phyloP scores from a whole-genome alignment of 2,797 vertebrate species.

The Falco columbarius region DNA sequence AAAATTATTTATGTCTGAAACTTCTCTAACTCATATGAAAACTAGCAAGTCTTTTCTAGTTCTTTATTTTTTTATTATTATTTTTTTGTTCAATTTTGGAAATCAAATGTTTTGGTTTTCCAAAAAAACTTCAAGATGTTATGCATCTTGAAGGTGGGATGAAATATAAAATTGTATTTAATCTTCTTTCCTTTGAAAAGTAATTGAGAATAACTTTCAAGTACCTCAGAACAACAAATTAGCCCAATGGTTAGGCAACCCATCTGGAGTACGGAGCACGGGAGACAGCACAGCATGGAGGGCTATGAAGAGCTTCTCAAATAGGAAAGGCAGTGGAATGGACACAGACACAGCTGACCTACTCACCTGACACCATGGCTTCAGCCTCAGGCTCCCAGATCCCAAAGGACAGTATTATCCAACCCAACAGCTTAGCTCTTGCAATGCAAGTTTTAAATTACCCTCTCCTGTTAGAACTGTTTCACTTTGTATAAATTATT shows the following conservation, averaged over 20 bases:
- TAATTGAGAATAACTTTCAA: background rate
- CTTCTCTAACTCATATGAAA: background rate
- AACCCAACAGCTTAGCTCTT: background rate
- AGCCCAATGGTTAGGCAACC: background rate
- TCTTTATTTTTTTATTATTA: background rate
- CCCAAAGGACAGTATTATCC: background rate
- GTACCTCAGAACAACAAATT: background rate
- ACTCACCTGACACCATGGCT: background rate
- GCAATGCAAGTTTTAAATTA: background rate
- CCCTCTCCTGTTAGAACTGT: background rate
- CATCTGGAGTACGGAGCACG: background rate
- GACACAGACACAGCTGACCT: no score
- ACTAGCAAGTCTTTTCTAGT: background rate
- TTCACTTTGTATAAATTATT: background rate
- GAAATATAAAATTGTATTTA: background rate
- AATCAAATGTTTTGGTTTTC: background rate
- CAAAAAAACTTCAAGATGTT: background rate
- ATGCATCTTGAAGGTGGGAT: background rate
- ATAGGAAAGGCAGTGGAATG: background rate
- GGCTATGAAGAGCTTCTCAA: background rate
- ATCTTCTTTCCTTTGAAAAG: background rate
- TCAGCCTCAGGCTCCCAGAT: background rate
- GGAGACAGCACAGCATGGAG: background rate
- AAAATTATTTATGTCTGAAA: background rate
- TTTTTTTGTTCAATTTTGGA: background rate